Evolutionary conservation across 1,140 invertebrate genomes (phyloP).

Genomic region (Achatina immaculata): DNA sequence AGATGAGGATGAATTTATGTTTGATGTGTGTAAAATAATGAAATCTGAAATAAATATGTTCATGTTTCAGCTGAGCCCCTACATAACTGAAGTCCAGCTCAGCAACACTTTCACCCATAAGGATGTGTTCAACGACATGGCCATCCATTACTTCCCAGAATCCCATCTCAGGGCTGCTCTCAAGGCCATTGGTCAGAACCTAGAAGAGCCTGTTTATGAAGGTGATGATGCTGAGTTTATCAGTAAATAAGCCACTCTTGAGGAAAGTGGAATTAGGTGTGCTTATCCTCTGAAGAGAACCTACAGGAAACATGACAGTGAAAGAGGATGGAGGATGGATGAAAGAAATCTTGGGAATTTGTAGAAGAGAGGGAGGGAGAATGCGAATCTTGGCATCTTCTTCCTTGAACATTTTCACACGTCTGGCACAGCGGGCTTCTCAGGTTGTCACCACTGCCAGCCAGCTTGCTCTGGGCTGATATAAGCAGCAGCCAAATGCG

Average conservation of each 20-base stretch:
- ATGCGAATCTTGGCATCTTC: no score
- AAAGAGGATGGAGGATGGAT: no score
- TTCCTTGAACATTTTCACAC: no score
- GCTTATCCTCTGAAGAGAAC: no score
- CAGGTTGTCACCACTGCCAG: no score
- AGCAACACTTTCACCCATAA: constrained; percentile 36
- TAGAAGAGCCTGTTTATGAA: constrained; percentile 41
- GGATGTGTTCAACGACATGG: constrained; percentile 51
- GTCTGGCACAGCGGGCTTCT: no score
- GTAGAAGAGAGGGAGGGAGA: constrained; percentile 3
- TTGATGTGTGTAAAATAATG: not conserved
- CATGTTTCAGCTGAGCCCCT: constrained; percentile 30
- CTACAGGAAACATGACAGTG: no score
- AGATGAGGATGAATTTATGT: no score
- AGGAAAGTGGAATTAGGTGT: no score
- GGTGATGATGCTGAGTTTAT: constrained; percentile 46
- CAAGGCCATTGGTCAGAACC: constrained; percentile 18
- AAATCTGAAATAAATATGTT: constrained; percentile 7
- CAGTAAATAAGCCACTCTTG: constrained; percentile 35
- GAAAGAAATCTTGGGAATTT: not conserved
- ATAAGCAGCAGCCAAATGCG: no score
- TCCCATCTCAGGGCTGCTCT: constrained; percentile 12
- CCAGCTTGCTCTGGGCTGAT: no score
- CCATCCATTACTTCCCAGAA: constrained; percentile 43
- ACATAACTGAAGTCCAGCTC: constrained; percentile 27